A percentile compares a stretch with the other conserved stretches of the same genome.
Evolutionary conservation across 2,113 vertebrate genomes (phyloP).

Genomic region (Rattus rattus): DNA sequence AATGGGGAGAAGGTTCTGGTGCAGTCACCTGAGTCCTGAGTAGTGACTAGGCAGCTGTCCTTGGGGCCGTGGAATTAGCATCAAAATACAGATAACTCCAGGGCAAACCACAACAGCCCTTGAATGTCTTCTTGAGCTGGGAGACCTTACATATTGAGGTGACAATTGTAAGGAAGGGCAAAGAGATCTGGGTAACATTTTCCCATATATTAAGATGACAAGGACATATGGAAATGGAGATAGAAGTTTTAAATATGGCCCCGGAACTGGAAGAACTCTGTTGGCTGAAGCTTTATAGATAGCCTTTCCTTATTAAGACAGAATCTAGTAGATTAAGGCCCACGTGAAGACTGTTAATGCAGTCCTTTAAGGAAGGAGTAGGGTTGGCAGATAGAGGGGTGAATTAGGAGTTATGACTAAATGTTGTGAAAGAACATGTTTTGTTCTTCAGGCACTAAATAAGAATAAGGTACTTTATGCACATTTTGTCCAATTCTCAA

Average conservation of each 20-base stretch:
- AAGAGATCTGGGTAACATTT: neutral
- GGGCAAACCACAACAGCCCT: neutral
- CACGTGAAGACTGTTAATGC: neutral
- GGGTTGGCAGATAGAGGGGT: conserved; percentile 2
- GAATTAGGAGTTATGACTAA: conserved; percentile 33
- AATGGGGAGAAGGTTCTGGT: too few species aligned
- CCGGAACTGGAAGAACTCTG: neutral
- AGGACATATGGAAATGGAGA: conserved; percentile 24
- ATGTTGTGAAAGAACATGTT: conserved; percentile 31
- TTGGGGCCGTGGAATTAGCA: too few species aligned
- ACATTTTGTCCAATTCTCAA: conserved; percentile 13
- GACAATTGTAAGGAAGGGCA: neutral
- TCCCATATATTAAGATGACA: neutral
- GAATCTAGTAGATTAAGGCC: conserved; percentile 34
- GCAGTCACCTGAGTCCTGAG: too few species aligned
- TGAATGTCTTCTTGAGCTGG: neutral
- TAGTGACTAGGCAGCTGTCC: too few species aligned
- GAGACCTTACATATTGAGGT: neutral
- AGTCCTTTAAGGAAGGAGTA: conserved; percentile 31
- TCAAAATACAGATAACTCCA: too few species aligned
- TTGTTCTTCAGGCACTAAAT: conserved; percentile 49
- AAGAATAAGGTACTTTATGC: neutral
- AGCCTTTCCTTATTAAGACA: conserved; percentile 29
- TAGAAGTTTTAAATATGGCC: neutral
- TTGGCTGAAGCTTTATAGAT: conserved; percentile 54